Percentiles rank a stretch among this genome's conserved stretches.
Evolutionary conservation across 2,797 vertebrate genomes (phyloP).

Genomic region (Pyrocephalus nanus): DNA sequence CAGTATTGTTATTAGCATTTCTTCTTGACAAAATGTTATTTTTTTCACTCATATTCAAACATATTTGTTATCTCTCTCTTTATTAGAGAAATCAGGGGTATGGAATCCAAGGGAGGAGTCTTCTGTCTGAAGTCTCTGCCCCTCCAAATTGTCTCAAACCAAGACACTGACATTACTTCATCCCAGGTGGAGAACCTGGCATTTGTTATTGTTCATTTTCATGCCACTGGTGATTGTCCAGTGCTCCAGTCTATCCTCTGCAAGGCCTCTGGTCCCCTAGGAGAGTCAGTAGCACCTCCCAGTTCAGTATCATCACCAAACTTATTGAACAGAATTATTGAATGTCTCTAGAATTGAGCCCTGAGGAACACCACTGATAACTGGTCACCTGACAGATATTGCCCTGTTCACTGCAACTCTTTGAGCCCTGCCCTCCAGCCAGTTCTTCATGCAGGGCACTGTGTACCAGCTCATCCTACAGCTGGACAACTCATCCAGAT

Average conservation of each 20-base stretch:
- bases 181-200: not conserved
- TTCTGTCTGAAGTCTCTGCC: no score
- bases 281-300: not conserved
- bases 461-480: not conserved
- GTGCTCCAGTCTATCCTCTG: not conserved
- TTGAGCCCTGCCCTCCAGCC: not conserved
- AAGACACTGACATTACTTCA: no score
- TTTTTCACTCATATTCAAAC: no score
- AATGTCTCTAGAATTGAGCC: not conserved
- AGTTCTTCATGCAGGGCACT: not conserved
- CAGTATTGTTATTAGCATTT: no score
- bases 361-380: not conserved
- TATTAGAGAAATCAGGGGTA: no score
- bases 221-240: not conserved
- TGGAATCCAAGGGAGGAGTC: no score
- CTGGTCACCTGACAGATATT: not conserved
- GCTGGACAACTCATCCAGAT: not conserved
- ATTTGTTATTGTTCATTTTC: not conserved
- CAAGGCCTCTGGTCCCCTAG: not conserved
- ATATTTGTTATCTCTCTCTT: no score
- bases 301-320: not conserved
- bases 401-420: not conserved
- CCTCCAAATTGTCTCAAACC: no score
- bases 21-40: no score
- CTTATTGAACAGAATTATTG: not conserved